These are phyloP conservation scores for Bombus soroeensis DNA, from an alignment of 1,140 invertebrate genomes.

Conservation along the genomic window DNA sequence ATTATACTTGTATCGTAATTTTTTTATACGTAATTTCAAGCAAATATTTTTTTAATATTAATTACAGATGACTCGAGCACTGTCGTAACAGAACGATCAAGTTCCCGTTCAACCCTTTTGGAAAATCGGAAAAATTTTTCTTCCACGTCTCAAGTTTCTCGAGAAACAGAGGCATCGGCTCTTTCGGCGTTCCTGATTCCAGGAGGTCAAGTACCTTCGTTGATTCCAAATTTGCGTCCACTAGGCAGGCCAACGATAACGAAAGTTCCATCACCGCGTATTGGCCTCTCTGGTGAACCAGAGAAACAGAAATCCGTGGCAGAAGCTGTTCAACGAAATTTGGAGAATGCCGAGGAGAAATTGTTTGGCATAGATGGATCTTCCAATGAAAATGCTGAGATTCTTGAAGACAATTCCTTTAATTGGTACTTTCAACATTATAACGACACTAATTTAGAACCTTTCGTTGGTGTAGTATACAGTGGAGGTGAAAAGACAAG, in stretches of 20 bases:
- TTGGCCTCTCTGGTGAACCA: slow-evolving; percentile 59
- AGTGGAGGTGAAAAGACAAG: slow-evolving; percentile 52
- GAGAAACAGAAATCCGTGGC: slow-evolving; percentile 49
- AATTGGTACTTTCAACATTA: slow-evolving; percentile 92
- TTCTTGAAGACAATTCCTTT: slow-evolving; percentile 82
- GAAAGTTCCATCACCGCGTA: slow-evolving; percentile 84
- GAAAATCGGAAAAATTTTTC: slow-evolving; percentile 43
- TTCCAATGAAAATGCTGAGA: slow-evolving; percentile 62
- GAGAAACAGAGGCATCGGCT: slow-evolving; percentile 77
- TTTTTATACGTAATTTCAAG: not conserved
- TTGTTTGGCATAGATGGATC: slow-evolving; percentile 25
- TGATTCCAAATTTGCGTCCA: slow-evolving; percentile 62
- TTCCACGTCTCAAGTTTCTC: slow-evolving; percentile 43
- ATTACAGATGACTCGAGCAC: slow-evolving; percentile 31
- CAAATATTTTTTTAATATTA: not conserved
- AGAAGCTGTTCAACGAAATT: slow-evolving; percentile 41
- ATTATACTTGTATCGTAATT: not conserved
- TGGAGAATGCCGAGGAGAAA: slow-evolving; percentile 31
- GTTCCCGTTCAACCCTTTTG: not conserved
- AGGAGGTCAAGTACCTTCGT: slow-evolving; percentile 82
- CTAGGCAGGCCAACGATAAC: slow-evolving; percentile 85
- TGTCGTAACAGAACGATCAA: not conserved
- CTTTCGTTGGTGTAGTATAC: slow-evolving; percentile 83
- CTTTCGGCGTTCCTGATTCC: slow-evolving; percentile 84
- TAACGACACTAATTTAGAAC: slow-evolving; percentile 87